Conservation (phyloP, 2,797 vertebrate genomes). For the Myotis pilosus region DNA sequence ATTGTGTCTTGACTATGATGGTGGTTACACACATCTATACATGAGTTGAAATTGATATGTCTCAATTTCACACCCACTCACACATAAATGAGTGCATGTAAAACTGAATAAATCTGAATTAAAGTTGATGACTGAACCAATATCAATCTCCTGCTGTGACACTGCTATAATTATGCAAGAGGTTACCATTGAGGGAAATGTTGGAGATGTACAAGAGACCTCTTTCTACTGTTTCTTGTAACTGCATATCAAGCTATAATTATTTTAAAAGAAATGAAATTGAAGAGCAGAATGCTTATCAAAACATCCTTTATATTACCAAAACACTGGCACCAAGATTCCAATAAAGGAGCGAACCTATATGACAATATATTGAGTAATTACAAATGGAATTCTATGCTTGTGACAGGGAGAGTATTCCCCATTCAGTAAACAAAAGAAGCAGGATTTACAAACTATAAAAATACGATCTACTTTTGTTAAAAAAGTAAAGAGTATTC, state of each 20-base stretch:
- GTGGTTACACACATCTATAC: not conserved
- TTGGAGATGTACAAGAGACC: not conserved
- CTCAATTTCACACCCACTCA: not conserved
- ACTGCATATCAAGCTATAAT: not conserved
- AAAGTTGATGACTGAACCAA: not conserved
- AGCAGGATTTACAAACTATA: not conserved
- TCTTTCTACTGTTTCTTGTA: not conserved
- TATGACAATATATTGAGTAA: not conserved
- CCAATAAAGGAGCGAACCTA: not conserved
- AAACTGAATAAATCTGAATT: not conserved
- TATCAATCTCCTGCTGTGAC: not conserved
- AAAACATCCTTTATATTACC: constrained; percentile 20
- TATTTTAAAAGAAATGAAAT: not conserved
- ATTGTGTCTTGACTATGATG: not conserved
- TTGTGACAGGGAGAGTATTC: not conserved
- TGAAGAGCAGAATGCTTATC: not conserved
- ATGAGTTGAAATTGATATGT: not conserved
- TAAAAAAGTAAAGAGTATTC: not conserved
- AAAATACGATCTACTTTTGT: not conserved
- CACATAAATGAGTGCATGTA: not conserved
- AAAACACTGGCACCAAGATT: constrained; percentile 17
- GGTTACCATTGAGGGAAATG: not conserved
- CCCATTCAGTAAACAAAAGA: constrained; percentile 12
- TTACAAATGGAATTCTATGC: not conserved
- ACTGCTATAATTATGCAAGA: not conserved